Percentiles rank a stretch among this genome's conserved stretches.
Conservation (phyloP, 2,113 vertebrate species). For the Protomyctophum bolini region DNA sequence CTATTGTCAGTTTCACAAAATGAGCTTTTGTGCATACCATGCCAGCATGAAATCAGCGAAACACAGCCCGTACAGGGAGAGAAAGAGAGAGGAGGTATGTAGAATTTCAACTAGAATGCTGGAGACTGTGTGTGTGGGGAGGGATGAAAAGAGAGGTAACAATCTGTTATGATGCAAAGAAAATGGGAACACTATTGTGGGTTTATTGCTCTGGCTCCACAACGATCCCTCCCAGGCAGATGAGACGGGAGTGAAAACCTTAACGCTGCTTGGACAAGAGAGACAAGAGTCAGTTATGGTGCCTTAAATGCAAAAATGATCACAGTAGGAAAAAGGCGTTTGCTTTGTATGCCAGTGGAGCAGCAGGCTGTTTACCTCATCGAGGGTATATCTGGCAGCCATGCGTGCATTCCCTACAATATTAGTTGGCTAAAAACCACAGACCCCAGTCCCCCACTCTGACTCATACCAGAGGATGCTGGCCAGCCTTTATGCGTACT, state of each 20-base stretch:
- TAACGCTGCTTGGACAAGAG: conserved; percentile 25
- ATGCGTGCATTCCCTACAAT: conserved; percentile 51
- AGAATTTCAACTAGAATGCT: conserved; percentile 41
- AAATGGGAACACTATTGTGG: conserved; percentile 29
- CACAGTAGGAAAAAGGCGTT: conserved; percentile 41
- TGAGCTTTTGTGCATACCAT: conserved; percentile 23
- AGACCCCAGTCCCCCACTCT: conserved; percentile 17
- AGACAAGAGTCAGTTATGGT: conserved; percentile 21
- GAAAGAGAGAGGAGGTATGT: conserved; percentile 25
- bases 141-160: conserved; percentile 29
- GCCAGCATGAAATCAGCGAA: conserved; percentile 41
- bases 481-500: conserved; percentile 25
- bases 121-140: neutral
- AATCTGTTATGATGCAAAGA: conserved; percentile 57
- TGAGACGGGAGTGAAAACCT: conserved; percentile 33
- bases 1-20: conserved; percentile 22
- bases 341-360: conserved; percentile 50
- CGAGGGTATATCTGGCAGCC: conserved; percentile 48
- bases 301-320: conserved; percentile 24
- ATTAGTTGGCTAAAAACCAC: conserved; percentile 52
- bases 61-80: conserved; percentile 10
- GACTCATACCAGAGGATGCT: conserved; percentile 10
- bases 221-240: conserved; percentile 31
- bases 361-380: conserved; percentile 59
- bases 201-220: conserved; percentile 51